These are phyloP conservation scores for Epinotia nisella DNA, from an alignment of 2,888 invertebrate species.

Conservation along the genomic window DNA sequence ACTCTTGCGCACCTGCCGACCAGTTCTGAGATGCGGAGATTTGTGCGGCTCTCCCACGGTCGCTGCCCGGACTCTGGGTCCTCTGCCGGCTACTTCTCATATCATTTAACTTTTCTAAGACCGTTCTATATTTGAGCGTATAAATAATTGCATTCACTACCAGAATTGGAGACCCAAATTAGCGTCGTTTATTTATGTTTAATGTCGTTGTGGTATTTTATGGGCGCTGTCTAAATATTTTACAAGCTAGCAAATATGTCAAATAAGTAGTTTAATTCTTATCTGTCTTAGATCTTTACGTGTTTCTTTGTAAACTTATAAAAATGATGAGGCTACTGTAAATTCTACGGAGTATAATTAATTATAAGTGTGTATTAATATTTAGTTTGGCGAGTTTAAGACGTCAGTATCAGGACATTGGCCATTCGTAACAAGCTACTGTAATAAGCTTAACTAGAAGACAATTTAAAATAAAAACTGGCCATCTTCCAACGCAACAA, in stretches of 20 bases:
- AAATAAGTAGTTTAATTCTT: conserved; percentile 13
- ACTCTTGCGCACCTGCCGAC: conserved; percentile 80
- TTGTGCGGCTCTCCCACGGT: conserved; percentile 84
- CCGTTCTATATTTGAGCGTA: conserved; percentile 33
- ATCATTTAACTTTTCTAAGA: conserved; percentile 71
- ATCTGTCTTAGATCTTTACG: conserved; percentile 9
- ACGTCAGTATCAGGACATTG: background rate
- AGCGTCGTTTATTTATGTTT: conserved; percentile 20
- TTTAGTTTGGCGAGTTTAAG: background rate
- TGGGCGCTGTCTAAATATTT: conserved; percentile 20
- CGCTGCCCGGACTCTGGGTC: conserved; percentile 78
- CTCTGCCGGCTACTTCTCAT: conserved; percentile 76
- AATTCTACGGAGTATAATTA: background rate
- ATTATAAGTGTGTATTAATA: background rate
- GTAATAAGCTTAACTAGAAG: background rate
- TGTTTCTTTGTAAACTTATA: background rate
- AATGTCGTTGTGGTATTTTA: conserved; percentile 20
- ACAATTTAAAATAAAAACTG: background rate
- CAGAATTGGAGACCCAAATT: conserved; percentile 23
- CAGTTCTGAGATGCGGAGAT: conserved; percentile 85
- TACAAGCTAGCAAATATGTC: conserved; percentile 29
- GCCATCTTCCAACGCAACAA: conserved; percentile 4
- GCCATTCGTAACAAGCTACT: background rate
- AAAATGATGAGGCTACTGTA: background rate
- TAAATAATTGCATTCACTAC: conserved; percentile 22